Percentiles rank a stretch among this genome's conserved stretches.
Evolutionary conservation across 2,888 invertebrate genomes (phyloP).

Genomic region (Brenthis ino): DNA sequence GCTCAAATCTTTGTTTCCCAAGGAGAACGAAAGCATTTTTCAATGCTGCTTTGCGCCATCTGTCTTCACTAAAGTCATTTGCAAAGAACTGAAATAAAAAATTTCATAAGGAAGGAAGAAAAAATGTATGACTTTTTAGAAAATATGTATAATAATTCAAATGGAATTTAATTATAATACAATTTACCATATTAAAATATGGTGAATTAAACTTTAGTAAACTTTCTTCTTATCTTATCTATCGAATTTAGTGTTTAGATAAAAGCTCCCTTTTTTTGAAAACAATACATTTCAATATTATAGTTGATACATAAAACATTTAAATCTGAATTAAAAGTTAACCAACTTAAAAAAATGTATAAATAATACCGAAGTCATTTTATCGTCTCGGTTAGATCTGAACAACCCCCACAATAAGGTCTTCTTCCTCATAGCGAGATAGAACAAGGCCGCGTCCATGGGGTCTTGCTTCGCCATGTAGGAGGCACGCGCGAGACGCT

Average conservation of each 20-base stretch:
- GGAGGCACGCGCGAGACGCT: conserved; percentile 96
- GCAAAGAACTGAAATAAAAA: conserved; percentile 87
- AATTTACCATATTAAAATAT: too few species aligned
- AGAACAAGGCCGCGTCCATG: conserved; percentile 98
- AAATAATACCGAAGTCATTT: conserved; percentile 88
- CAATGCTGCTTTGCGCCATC: conserved; percentile 98
- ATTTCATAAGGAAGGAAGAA: too few species aligned
- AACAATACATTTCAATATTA: too few species aligned
- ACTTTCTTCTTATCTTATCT: too few species aligned
- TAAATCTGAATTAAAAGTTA: conserved; percentile 27
- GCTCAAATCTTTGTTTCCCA: conserved; percentile 97
- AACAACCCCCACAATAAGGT: conserved; percentile 97
- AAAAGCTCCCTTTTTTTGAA: too few species aligned
- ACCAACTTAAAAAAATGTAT: conserved; percentile 1
- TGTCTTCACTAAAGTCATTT: conserved; percentile 95
- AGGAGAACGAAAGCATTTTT: conserved; percentile 99
- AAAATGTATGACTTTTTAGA: too few species aligned
- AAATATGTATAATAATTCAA: too few species aligned
- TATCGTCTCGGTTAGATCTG: conserved; percentile 91
- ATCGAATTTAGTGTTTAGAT: too few species aligned
- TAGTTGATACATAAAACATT: too few species aligned
- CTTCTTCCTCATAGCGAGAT: conserved; percentile 99
- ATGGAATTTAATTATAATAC: too few species aligned
- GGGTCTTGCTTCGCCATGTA: conserved; percentile 97
- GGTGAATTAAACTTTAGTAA: too few species aligned